Conservation (phyloP, 2,113 vertebrate genomes). For the Malurus elegans region DNA sequence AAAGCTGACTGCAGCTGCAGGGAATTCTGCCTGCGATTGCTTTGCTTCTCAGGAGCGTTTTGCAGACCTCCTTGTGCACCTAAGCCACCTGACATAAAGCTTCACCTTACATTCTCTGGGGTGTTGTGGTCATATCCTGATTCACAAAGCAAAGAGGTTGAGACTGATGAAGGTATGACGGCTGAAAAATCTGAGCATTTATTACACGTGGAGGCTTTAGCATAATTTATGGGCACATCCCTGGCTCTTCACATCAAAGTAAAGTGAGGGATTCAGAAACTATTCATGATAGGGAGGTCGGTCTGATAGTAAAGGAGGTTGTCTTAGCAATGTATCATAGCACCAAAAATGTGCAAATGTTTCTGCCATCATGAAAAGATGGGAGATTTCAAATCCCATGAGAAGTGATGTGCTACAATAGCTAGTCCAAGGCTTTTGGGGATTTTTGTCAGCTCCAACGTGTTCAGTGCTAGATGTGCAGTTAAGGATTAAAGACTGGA, state of each 20-base stretch:
- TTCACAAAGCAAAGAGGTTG: not conserved
- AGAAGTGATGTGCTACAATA: not conserved
- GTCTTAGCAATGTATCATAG: not conserved
- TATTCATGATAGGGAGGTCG: not conserved
- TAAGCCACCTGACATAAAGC: not conserved
- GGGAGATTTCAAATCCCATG: not conserved
- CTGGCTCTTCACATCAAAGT: not conserved
- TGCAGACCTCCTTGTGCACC: not conserved
- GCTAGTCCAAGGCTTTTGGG: not conserved
- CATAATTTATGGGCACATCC: not conserved
- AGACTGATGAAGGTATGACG: not conserved
- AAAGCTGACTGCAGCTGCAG: not conserved
- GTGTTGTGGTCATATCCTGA: fast-evolving
- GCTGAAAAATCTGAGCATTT: not conserved
- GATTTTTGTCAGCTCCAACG: not conserved
- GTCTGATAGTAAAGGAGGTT: not conserved
- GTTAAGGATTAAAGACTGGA: not conserved
- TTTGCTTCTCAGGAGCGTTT: not conserved
- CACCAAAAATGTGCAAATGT: not conserved
- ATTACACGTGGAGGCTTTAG: not conserved
- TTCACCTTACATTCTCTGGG: not conserved
- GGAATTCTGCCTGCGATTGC: not conserved
- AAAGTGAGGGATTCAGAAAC: not conserved
- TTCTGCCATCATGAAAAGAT: not conserved
- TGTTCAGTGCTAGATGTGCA: not conserved